A percentile compares a stretch with the other conserved stretches of the same genome.
These are phyloP conservation scores for Delphinapterus leucas DNA, from an alignment of 2,113 vertebrate species.

Conservation along the genomic window DNA sequence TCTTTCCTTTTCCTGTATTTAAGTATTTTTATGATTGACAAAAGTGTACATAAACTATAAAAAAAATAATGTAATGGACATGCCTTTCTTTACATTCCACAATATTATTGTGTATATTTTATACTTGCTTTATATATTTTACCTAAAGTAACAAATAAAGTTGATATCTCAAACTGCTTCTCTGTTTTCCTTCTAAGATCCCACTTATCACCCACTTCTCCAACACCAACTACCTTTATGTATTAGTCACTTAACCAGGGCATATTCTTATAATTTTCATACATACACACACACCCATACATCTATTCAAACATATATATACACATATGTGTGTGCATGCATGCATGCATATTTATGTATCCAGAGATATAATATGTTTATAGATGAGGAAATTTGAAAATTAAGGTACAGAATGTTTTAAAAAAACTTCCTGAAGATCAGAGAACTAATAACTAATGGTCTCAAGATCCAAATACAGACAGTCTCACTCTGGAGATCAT, in stretches of 20 bases:
- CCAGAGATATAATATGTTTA: background rate
- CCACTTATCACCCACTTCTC: background rate
- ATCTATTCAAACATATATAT: background rate
- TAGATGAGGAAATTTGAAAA: background rate
- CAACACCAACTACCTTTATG: background rate
- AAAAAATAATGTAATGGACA: background rate
- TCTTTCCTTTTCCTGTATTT: background rate
- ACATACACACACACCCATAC: fast-evolving
- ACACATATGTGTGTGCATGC: background rate
- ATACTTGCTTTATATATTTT: background rate
- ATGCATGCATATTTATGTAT: background rate
- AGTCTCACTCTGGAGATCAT: background rate
- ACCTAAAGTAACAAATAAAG: background rate
- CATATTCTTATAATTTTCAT: background rate
- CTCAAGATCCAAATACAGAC: background rate
- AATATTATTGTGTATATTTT: background rate
- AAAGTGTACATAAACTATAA: background rate
- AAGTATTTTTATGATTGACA: background rate
- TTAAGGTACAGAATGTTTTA: background rate
- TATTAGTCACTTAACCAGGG: background rate
- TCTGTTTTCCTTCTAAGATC: background rate
- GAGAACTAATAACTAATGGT: background rate
- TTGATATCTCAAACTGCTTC: background rate
- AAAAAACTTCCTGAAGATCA: background rate
- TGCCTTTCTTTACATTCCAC: background rate